Evolutionary conservation across 2,888 invertebrate genomes (phyloP), one percentile per base, ranked within the genome.

Genomic region (Ochropacha duplaris): DNA sequence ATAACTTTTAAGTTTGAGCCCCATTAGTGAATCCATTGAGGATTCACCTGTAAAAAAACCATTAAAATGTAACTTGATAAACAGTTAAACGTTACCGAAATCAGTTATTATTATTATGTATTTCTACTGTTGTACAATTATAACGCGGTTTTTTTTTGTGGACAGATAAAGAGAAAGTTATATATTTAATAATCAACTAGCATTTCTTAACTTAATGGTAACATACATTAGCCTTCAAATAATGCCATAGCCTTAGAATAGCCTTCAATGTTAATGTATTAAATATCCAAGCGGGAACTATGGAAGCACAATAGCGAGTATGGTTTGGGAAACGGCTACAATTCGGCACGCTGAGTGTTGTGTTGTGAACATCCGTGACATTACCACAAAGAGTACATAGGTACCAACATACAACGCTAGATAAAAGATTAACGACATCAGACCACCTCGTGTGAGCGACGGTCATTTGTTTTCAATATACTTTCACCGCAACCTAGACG

Each of bases 381-480:
- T 75, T 72, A 77, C 71, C 67, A 77, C 83, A 79, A 77, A 79
- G 76, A 77, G 66, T 59, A 49, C 57, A 55, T 54, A n/a, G n/a
- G n/a, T n/a, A 58, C 57, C 56, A 55, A 9, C 9, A 19, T 44
- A 19, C 44, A 44, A 19, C 55, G 66, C 79, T 87, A 86, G 84
- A 83, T 83, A 78, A 77, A 83, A 84, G 83, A 86, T 88, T 84
- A 84, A 88, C 84, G 84, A 83, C 69, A 62, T 57, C 57, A 68
- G 85, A 86, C 87, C 87, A 85, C 88, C 88, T 78, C 74, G 74
- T 68, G 68, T 62, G 74, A 61, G 73, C 65, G 58, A 68, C 68
- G 66, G 70, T 74, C 78, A 74, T 79, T 82, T 78, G 79, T 78
- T 82, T 78, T 81, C 79, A 81, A 80, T 79, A 76, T 72, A 69